Evolutionary conservation across 37 sponge, comb jelly and placozoan species (phyloP), one percentile per base, ranked within the genome.

Genomic region (Oscarella lobularis): DNA sequence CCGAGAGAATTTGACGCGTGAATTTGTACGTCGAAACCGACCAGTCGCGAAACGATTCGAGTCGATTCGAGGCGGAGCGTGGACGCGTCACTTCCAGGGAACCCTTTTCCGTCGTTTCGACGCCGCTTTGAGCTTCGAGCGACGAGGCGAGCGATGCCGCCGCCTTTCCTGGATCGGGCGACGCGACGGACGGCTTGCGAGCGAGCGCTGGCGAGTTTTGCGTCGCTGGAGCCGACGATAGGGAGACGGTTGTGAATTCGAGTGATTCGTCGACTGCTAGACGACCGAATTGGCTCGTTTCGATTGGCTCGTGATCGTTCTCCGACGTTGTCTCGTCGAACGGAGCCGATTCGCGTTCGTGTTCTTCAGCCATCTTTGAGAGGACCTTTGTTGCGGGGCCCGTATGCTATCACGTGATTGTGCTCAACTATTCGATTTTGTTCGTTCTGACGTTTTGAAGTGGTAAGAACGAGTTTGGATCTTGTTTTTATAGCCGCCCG

Each of bases 1-100:
- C 96, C 4, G 85, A 84, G 34, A 95, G 73, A 3, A 88, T 36
- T 72, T 95, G 96, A 35, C 80, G 79, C 30, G 93, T 83, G 33
- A 83, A 39, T 72, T 86, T 85, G 41, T 84, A 31, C 67, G 87
- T 87, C 29, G 75, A 79, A n/a, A 69, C 33, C 37, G 84, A 78
- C 93, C 93, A 92, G 5, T 92, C 88, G 60, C 60, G 60, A 48
- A 48, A 48, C 9, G 14, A 20, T 9, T 48, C 60, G 60, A 48
- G 9, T 48, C 14, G 20, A 9, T 9, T 27, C 60, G 60, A 27
- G 9, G 14, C 20, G 9, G 9, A 9, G 9, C 60, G 9, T n/a
- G n/a, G n/a, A 9, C 60, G 60, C 20, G 14, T 9, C 14, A 48
- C 14, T 27, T 48, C 60, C 60, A 48, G 60, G 9, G 60, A 48